Evolutionary conservation across 2,888 invertebrate genomes (phyloP), one percentile per base, ranked within the genome.

Genomic region (Xylocampa areola): DNA sequence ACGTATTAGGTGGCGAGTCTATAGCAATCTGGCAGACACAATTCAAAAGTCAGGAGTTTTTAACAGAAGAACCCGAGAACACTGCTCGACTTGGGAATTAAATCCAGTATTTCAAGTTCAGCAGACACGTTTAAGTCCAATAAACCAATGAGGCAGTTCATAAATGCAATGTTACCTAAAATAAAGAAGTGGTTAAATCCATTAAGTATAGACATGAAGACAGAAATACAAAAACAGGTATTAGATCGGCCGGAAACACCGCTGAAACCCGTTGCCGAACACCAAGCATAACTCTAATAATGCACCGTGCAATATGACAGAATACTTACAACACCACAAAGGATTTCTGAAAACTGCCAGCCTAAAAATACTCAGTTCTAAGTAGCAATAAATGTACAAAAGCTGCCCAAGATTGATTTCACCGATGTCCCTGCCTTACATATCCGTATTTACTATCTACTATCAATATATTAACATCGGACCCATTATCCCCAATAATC

Each of bases 401-500:
- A 45, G 32, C 23, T 25, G 14, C 23, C 44, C 37, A 64, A 63
- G 68, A 53, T 67, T 69, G 49, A 55, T 58, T 55, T 49, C 35
- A 63, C 48, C 44, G 23, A 54, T 30, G 44, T 67, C 54, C 58
- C 55, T 27, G 50, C 47, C 49, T 66, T 62, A 65, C 43, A 21
- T 32, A 35, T 75, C 62, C 54, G 40, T 76, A 76, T 74, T 73
- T 75, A 73, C 73, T 76, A 77, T 76, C 73, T 59, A 58, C 68
- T 79, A 79, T 78, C 79, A 73, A 77, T 73, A 73, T 76, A 75
- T 73, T 79, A 74, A 86, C 82, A 84, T 81, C 73, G 81, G 75
- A 69, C 73, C 82, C 82, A 86, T 84, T 87, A 86, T 87, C 82
- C 82, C 77, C 76, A 76, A 81, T 88, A 88, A 87, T 84, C 86